A percentile compares a stretch with the other conserved stretches of the same genome.
phyloP scores from a whole-genome alignment of 1,140 invertebrate species.

The Leptonema lineaticorne region DNA sequence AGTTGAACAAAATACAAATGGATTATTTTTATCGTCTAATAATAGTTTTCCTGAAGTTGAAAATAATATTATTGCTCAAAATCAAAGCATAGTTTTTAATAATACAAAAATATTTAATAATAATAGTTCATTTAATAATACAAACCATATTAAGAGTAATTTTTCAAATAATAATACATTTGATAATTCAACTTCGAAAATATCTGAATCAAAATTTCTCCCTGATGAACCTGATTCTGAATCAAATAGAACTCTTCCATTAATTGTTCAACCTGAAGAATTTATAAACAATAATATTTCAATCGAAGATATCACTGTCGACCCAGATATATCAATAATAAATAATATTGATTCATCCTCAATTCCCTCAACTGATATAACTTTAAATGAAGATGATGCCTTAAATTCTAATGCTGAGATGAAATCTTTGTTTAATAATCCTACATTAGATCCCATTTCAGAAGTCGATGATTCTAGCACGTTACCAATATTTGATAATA shows the following conservation, averaged over 20 bases:
- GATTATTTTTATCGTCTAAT: not conserved
- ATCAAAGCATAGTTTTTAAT: not conserved
- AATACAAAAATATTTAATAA: not conserved
- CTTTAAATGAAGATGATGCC: not conserved
- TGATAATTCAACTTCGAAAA: not conserved
- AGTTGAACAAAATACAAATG: not conserved
- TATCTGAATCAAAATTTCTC: not conserved
- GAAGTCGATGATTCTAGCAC: too few relatives aligned
- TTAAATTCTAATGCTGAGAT: not conserved
- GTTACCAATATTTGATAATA: too few relatives aligned
- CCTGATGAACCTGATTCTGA: not conserved
- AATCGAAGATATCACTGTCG: not conserved
- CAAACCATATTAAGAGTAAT: not conserved
- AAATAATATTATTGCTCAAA: too few relatives aligned
- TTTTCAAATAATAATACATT: not conserved
- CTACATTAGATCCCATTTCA: not conserved
- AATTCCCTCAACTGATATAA: not conserved
- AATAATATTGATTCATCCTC: not conserved
- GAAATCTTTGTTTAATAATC: not conserved
- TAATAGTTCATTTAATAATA: not conserved
- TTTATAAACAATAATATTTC: not conserved
- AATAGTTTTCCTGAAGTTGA: not conserved
- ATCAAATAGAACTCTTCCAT: not conserved
- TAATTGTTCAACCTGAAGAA: slow-evolving; percentile 5
- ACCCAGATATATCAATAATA: not conserved